Base-by-base conservation (phyloP, 2,888 invertebrate genomes). In the Nomada ruficornis region DNA sequence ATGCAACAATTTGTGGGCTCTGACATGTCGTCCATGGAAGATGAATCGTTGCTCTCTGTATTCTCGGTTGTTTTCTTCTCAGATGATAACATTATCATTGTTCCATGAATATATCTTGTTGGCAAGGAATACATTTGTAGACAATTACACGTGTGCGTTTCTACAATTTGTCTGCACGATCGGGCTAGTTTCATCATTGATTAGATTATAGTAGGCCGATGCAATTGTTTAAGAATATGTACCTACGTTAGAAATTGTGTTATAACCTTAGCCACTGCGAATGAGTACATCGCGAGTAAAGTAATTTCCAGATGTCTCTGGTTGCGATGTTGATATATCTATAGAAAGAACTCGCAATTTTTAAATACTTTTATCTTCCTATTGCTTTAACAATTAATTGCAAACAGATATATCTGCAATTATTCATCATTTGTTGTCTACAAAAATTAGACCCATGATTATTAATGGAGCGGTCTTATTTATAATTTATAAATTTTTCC, bases 1-100 rank as follows among this genome's bases (percentile, higher is more conserved):
- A 97, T 97, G 91, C 98, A 99, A 93, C 98, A 99, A 42, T 96
- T 96, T 2, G 97, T 97, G 0, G 98, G 98, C 20, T 96, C 95
- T 0, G 95, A 95, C 90, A 95, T 95, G 87, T 97, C 96, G 23
- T 95, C 94, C 15, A 94, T 44, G 20, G 75, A 70, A 5, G 44
- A 42, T 15, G 47, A 10, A 15, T 69, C 67, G 13, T 71, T 20
- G 5, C 13, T 15, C 55, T 86, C 50, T 4, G 73, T 44, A 2
- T 62, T 64, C 13, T 70, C 63, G 2, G 42, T 68, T 10, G 57
- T 29, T 13, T 80, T 67, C 60, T 69, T 73, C 2, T 84, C 75
- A 2, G 70, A 63, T 18, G 64, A 80, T 42, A 77, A 82, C 10
- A 73, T 29, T 52, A 47, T 29, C 11, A 54, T 26, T 36, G 67